A percentile compares a stretch with the other conserved stretches of the same genome.
These are phyloP conservation scores for Lacerta bilineata DNA, from an alignment of 2,797 vertebrate species.

Conservation along the genomic window DNA sequence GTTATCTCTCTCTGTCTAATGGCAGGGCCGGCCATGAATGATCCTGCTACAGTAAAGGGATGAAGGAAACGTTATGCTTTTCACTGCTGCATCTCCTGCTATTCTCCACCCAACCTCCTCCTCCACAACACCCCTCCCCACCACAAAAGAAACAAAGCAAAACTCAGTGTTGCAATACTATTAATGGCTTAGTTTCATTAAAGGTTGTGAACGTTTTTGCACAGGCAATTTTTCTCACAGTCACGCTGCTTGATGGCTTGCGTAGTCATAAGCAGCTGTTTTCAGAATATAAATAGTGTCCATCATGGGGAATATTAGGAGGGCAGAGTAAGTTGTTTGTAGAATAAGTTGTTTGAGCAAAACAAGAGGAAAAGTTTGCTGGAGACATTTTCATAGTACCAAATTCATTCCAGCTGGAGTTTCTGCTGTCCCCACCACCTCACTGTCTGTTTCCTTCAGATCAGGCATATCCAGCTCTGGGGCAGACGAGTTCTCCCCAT, in stretches of 20 bases:
- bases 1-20: too few species aligned
- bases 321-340: too few species aligned
- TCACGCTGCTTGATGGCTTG: background rate
- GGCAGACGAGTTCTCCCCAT: slow-evolving; percentile 20
- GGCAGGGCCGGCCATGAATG: too few species aligned
- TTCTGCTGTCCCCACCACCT: background rate
- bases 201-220: background rate
- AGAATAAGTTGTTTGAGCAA: background rate
- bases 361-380: rapidly evolving
- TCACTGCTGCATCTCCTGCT: too few species aligned
- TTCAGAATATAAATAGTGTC: background rate
- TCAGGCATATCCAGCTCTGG: background rate
- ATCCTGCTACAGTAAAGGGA: too few species aligned
- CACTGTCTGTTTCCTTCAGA: slow-evolving; percentile 12
- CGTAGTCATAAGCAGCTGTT: background rate
- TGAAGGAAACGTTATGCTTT: too few species aligned
- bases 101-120: too few species aligned
- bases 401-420: background rate
- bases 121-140: too few species aligned
- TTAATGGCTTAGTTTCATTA: background rate
- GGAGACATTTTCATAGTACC: background rate
- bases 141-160: too few species aligned
- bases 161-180: background rate
- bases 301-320: background rate
- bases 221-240: background rate